phyloP scores from a whole-genome alignment of 2,113 vertebrate species.

The Sturnus vulgaris region DNA sequence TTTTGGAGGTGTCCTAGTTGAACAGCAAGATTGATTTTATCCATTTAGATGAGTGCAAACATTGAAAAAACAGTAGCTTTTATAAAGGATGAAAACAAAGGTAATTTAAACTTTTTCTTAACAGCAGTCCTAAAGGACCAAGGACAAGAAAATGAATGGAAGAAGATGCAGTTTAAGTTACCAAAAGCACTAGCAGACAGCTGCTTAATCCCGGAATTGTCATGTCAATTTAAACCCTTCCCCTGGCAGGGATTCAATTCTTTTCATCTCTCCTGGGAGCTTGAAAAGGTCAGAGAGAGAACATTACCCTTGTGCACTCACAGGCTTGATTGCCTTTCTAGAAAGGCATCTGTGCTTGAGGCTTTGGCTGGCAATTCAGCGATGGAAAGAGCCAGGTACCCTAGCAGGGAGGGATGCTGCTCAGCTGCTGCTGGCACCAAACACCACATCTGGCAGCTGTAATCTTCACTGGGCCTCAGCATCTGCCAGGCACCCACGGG shows the following conservation, averaged over 20 bases:
- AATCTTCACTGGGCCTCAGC: not conserved
- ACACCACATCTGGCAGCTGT: rapidly evolving
- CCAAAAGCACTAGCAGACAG: slow-evolving; percentile 4
- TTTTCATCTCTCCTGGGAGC: slow-evolving; percentile 35
- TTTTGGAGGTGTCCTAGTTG: not conserved
- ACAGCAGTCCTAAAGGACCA: not conserved
- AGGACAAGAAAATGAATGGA: not conserved
- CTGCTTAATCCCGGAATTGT: slow-evolving; percentile 52
- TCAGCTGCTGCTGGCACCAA: not conserved
- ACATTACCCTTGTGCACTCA: slow-evolving; percentile 1
- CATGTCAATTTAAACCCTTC: slow-evolving; percentile 36
- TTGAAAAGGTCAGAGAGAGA: slow-evolving; percentile 53
- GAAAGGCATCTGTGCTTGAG: not conserved
- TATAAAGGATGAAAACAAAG: not conserved
- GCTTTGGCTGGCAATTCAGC: not conserved
- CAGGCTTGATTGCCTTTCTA: not conserved
- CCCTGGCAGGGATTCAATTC: slow-evolving; percentile 37
- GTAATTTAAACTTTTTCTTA: not conserved
- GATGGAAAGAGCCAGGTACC: not conserved
- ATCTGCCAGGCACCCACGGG: not conserved
- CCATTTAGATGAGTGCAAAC: not conserved
- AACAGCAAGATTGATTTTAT: not conserved
- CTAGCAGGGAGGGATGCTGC: rapidly evolving
- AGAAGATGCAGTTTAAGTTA: not conserved
- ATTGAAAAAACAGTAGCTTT: not conserved